Base-by-base conservation (phyloP, 2,113 vertebrate species). In the Oryzias curvinotus region DNA sequence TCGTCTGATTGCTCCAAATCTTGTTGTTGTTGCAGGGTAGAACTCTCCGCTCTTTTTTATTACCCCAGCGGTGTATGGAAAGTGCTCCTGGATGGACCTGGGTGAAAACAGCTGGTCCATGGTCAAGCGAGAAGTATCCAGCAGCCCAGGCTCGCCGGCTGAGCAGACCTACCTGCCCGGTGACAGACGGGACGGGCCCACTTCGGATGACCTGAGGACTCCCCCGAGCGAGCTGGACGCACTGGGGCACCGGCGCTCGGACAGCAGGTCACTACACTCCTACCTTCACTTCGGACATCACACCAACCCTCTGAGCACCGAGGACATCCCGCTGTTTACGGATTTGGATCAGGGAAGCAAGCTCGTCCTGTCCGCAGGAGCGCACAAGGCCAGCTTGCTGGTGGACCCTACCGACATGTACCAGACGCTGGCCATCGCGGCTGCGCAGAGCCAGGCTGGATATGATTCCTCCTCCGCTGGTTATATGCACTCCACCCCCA, bases 21-120 rank as follows among this genome's bases (percentile, higher is more conserved):
- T 73, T 14, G 57, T 17, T 48, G 13, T 17, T 49, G 13, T 82
- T 71, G 25, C 84, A 92, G 92, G 85, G 78, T 70, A n/a, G 57
- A 62, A 78, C 74, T 61, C 83, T 78, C 78, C 78, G 79, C 80
- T 51, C 18, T 76, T 83, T 91, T 89, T 83, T 81, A 65, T 80
- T 71, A 78, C 68, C 51, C 67, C 57, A 58, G 73, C 84, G 71
- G 85, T 86, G 84, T 89, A 85, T 92, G 88, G 88, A 91, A 83
- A 90, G 85, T 77, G 87, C 84, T 93, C 89, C 92, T 97, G 97
- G 94, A 98, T 98, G 97, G 97, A 97, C 94, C 94, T 96, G 93
- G 93, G 92, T 86, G 95, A 97, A 87, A 90, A 91, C 89, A 91
- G 92, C 93, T 99, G 96, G 94, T 95, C 95, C 90, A 93, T 93